These are phyloP conservation scores for Clarias pachynema DNA, from an alignment of 2,797 vertebrate species.

Conservation along the genomic window DNA sequence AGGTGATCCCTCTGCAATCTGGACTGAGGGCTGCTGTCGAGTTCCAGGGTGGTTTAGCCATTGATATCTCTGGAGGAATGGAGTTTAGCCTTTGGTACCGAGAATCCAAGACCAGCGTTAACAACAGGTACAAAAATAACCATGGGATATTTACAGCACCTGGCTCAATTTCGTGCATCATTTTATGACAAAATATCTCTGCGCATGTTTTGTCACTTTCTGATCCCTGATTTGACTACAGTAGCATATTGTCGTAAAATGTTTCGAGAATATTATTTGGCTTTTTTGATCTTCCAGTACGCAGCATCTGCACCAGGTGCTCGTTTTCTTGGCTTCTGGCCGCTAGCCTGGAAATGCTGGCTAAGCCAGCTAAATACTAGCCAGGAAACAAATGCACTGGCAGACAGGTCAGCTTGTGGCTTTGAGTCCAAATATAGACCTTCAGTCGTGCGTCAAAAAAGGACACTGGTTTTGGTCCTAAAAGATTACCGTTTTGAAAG, in stretches of 20 bases:
- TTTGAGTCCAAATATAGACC: conserved; percentile 28
- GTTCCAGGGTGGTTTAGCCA: conserved; percentile 89
- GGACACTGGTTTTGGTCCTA: background rate
- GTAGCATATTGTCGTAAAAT: conserved; percentile 38
- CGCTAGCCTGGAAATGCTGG: conserved; percentile 40
- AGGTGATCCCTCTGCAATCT: conserved; percentile 93
- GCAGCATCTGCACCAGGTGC: conserved; percentile 44
- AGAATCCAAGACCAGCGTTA: conserved; percentile 96
- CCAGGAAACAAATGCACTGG: conserved; percentile 46
- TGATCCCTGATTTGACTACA: background rate
- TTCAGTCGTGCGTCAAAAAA: background rate
- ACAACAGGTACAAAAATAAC: conserved; percentile 80
- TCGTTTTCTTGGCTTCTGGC: conserved; percentile 38
- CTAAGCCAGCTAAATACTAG: conserved; percentile 38
- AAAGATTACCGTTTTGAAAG: background rate
- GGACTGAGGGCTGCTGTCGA: conserved; percentile 83
- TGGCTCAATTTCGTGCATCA: background rate
- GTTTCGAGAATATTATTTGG: conserved; percentile 14
- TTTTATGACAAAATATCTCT: background rate
- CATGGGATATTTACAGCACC: background rate
- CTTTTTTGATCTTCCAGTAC: conserved; percentile 41
- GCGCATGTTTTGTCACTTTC: background rate
- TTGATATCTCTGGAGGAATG: conserved; percentile 97
- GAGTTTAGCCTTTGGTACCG: conserved; percentile 98
- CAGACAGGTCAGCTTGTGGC: conserved; percentile 41